phyloP scores from a whole-genome alignment of 2,797 vertebrate genomes.

The Anabacerthia variegaticeps region DNA sequence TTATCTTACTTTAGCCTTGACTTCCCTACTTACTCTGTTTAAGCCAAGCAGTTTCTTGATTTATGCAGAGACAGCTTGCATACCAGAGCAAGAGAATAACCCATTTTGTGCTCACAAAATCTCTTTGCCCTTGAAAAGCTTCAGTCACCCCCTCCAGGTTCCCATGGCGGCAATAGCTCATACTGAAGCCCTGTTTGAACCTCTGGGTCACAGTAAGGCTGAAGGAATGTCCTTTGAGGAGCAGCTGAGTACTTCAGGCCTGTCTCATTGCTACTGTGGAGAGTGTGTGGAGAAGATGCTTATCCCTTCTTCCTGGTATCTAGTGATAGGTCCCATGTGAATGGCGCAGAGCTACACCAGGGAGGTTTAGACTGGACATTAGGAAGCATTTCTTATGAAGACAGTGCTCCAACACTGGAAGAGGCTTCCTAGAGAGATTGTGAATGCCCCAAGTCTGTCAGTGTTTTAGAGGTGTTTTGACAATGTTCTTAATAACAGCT shows the following conservation, averaged over 20 bases:
- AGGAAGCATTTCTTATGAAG: not conserved
- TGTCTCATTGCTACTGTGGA: not conserved
- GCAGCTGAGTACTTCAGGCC: not conserved
- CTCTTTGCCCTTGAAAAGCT: not conserved
- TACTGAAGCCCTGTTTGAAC: not conserved
- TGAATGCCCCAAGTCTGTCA: not conserved
- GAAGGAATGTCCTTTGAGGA: not conserved
- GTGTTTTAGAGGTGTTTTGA: not conserved
- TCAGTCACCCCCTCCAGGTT: not conserved
- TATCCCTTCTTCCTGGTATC: not conserved
- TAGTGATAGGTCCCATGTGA: not conserved
- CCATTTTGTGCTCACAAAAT: not conserved
- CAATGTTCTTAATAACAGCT: not conserved
- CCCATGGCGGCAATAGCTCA: fast-evolving
- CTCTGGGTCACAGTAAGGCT: not conserved
- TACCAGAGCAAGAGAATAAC: not conserved
- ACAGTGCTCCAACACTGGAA: not conserved
- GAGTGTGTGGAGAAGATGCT: not conserved
- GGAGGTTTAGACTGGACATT: not conserved
- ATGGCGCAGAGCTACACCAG: not conserved
- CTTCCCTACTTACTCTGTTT: not conserved
- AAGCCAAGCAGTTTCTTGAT: not conserved
- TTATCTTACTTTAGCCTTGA: not conserved
- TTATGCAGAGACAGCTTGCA: not conserved
- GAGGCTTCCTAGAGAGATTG: not conserved